Percentiles rank a stretch among this genome's conserved stretches.
Conservation (phyloP, 1,140 invertebrate species). For the Drosophila tristis region DNA sequence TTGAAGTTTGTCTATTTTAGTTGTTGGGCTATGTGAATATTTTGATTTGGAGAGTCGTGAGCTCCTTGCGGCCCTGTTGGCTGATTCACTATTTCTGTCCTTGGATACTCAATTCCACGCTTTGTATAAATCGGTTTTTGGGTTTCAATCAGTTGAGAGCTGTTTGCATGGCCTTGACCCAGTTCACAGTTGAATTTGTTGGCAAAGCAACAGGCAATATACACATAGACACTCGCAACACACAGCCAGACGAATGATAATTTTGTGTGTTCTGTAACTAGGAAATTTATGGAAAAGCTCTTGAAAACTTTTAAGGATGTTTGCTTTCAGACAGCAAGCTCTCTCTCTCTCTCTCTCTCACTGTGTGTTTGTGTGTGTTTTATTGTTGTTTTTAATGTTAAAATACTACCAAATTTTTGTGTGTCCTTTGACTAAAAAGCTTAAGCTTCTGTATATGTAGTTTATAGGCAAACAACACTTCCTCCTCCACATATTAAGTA, state of each 20-base stretch:
- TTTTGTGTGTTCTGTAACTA: conserved; percentile 20
- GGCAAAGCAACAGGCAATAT: conserved; percentile 45
- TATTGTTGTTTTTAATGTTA: not conserved
- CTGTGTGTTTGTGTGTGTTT: conserved; percentile 3
- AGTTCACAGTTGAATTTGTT: conserved; percentile 47
- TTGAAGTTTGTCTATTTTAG: too few relatives aligned
- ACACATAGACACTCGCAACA: conserved; percentile 3
- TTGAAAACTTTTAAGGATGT: conserved; percentile 15
- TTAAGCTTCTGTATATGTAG: conserved; percentile 25
- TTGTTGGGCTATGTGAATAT: too few relatives aligned
- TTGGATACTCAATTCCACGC: too few relatives aligned
- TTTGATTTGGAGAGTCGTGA: too few relatives aligned
- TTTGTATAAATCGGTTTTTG: not conserved
- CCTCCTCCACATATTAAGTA: conserved; percentile 6
- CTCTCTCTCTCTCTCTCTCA: not conserved
- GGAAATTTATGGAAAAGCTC: conserved; percentile 31
- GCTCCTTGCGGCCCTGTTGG: too few relatives aligned
- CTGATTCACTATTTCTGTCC: too few relatives aligned
- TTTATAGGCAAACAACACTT: conserved; percentile 24
- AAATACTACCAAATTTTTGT: conserved; percentile 2
- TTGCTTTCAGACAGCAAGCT: not conserved
- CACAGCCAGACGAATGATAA: conserved; percentile 4
- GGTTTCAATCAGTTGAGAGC: conserved; percentile 39
- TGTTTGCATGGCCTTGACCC: conserved; percentile 70
- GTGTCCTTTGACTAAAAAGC: conserved; percentile 25